Percentiles rank a stretch among this genome's conserved stretches.
These are phyloP conservation scores for Wasmannia auropunctata DNA, from an alignment of 1,140 invertebrate species.

Conservation along the genomic window DNA sequence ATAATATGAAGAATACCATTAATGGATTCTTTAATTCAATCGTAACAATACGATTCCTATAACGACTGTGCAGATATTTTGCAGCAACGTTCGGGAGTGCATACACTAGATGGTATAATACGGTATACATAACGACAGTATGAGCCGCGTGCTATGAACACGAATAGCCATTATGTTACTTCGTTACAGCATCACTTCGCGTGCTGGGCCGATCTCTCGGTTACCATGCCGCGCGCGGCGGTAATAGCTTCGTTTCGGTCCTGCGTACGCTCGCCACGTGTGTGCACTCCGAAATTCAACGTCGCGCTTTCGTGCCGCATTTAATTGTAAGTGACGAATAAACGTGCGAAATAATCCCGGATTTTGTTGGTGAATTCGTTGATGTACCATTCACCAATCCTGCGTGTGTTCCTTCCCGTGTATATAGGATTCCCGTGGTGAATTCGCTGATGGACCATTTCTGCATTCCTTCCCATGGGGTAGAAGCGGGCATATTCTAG, in stretches of 20 bases:
- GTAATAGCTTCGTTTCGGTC: conserved; percentile 12
- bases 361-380: background rate
- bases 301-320: background rate
- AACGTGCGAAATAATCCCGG: background rate
- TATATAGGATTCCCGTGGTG: too few species aligned
- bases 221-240: background rate
- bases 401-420: too few species aligned
- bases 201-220: background rate
- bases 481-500: too few species aligned
- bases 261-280: background rate
- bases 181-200: conserved; percentile 2
- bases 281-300: background rate
- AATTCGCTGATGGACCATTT: too few species aligned
- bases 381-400: background rate
- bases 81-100: background rate
- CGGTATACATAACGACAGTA: conserved; percentile 22
- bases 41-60: background rate
- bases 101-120: background rate
- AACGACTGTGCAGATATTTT: background rate
- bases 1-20: background rate
- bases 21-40: background rate
- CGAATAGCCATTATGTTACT: conserved; percentile 40
- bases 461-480: background rate
- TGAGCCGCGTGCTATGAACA: background rate
- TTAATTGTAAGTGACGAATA: conserved; percentile 16